phyloP scores from a whole-genome alignment of 1,140 invertebrate species.

The Achroia grisella region DNA sequence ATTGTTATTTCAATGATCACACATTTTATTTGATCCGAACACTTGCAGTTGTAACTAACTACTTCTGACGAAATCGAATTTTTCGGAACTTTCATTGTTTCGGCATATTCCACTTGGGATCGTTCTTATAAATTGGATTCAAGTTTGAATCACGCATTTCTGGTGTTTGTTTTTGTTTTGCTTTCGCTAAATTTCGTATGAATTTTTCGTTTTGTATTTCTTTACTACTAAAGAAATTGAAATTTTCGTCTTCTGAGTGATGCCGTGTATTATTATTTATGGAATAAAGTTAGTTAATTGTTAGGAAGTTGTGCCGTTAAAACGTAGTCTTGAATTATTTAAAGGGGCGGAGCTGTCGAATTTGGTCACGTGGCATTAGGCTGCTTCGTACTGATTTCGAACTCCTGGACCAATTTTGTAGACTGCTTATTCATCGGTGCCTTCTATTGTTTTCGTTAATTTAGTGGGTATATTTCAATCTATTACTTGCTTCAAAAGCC shows the following conservation, averaged over 20 bases:
- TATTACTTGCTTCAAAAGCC: too few relatives aligned
- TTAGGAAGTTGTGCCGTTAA: slow-evolving; percentile 34
- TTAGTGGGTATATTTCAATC: background rate
- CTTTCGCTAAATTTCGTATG: slow-evolving; percentile 1
- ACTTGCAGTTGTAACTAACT: background rate
- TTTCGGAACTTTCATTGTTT: slow-evolving; percentile 57
- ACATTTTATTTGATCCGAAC: slow-evolving; percentile 9
- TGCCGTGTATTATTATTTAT: background rate
- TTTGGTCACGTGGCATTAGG: slow-evolving; percentile 22
- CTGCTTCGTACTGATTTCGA: slow-evolving; percentile 18
- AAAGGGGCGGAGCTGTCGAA: slow-evolving; percentile 23
- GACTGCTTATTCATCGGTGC: slow-evolving; percentile 9
- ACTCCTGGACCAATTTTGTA: slow-evolving; percentile 13
- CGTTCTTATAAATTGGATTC: slow-evolving; percentile 67
- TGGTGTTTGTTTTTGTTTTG: slow-evolving; percentile 20
- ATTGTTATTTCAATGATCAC: background rate
- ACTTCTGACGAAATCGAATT: slow-evolving; percentile 22
- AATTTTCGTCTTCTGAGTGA: background rate
- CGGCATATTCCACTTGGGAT: slow-evolving; percentile 50
- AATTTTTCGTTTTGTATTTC: too few relatives aligned
- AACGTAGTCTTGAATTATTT: slow-evolving; percentile 41
- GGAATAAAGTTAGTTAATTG: slow-evolving; percentile 28
- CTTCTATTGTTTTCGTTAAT: slow-evolving; percentile 13
- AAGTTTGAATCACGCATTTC: slow-evolving; percentile 49
- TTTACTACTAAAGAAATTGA: too few relatives aligned